Percentiles rank a stretch among this genome's conserved stretches.
These are phyloP conservation scores for Diabrotica balteata DNA, from an alignment of 2,888 invertebrate genomes.

Conservation along the genomic window DNA sequence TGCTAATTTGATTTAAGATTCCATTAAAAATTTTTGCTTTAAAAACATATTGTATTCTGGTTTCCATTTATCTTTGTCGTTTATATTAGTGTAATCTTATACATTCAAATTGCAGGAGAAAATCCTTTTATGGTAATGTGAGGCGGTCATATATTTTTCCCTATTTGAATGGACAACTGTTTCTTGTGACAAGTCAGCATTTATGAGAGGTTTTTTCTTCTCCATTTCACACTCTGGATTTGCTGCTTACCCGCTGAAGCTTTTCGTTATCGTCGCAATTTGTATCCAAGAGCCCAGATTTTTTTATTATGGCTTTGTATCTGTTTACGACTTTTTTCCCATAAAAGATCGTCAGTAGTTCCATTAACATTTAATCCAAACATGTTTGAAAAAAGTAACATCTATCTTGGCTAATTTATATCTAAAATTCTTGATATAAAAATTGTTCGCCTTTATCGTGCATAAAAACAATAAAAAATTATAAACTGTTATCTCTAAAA, in stretches of 20 bases:
- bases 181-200: slow-evolving; percentile 20
- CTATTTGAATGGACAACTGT: slow-evolving; percentile 23
- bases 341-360: neutral
- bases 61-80: neutral
- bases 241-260: slow-evolving; percentile 5
- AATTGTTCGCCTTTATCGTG: no score
- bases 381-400: neutral
- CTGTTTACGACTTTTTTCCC: slow-evolving; percentile 1
- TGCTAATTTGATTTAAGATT: no score
- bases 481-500: no score
- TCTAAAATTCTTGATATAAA: no score
- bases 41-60: neutral
- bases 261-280: slow-evolving; percentile 20
- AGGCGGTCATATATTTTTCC: slow-evolving; percentile 22
- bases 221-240: slow-evolving; percentile 25
- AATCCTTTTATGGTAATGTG: slow-evolving; percentile 23
- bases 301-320: slow-evolving; percentile 11
- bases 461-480: no score
- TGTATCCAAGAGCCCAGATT: slow-evolving; percentile 9
- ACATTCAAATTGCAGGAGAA: slow-evolving; percentile 15
- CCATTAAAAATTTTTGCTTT: neutral
- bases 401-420: neutral
- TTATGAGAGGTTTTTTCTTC: slow-evolving; percentile 21
- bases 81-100: slow-evolving; percentile 17
- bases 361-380: neutral